Base-by-base conservation (phyloP, 2,888 invertebrate species). In the Mongoloraphidia duomilia region DNA sequence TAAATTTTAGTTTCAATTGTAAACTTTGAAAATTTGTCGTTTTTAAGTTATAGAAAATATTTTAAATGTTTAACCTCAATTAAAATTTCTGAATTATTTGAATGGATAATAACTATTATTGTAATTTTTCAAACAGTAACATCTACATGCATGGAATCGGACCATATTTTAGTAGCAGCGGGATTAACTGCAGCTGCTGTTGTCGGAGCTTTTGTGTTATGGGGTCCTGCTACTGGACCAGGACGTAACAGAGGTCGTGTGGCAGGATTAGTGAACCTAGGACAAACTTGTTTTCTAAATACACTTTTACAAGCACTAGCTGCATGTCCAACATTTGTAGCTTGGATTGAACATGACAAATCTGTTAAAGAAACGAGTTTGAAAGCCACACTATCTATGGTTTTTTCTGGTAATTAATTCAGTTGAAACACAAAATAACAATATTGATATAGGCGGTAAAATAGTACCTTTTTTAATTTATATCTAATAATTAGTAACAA, bases 251-350 rank as follows among this genome's bases (percentile, higher is more conserved):
- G 79, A 58, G 89, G 88, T 17, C 80, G 85, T 63, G 77, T 89
- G 47, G 80, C 85, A 33, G 95, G 94, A 9, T 74, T 95, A 37
- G 84, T 86, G 56, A 95, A 95, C 71, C 75, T 93, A 54, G 94
- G 94, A 40, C 83, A 88, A 57, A 92, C 93, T 1, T 95, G 95
- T 67, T 95, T 94, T 65, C 70, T 95, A 48, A 95, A 95, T 69
- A 87, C 93, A 0, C 71, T 94, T 43, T 72, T 95, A 33, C 95
- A 95, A 70, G 87, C 91, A 2, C 70, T 94, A 56, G 89, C 93
- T 26, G 85, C 92, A 4, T 90, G 90, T 65, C 84, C 89, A 37
- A 79, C 79, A 52, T 87, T 94, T 61, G 77, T 85, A 50, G 76
- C 77, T 11, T 95, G 94, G 94, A 70, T 94, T 34, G 78, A 80